phyloP scores from a whole-genome alignment of 2,888 invertebrate species.

The Dexiosoma caninum region DNA sequence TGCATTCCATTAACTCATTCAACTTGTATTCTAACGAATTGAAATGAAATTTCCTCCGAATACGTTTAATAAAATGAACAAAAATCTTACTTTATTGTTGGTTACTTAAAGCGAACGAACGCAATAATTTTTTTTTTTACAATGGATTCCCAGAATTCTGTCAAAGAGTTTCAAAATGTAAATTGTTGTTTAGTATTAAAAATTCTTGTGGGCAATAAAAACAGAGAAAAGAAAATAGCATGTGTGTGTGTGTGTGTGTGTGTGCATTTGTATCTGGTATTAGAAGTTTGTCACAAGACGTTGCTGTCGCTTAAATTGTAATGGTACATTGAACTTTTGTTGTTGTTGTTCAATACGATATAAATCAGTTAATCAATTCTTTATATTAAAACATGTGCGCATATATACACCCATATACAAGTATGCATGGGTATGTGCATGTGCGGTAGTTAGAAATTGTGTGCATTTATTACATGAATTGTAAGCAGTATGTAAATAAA shows the following conservation, averaged over 20 bases:
- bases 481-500: slow-evolving; percentile 23
- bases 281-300: slow-evolving; percentile 14
- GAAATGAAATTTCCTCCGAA: slow-evolving; percentile 18
- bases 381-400: background rate
- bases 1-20: slow-evolving; percentile 42
- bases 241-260: no score
- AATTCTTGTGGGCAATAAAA: slow-evolving; percentile 21
- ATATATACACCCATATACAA: no score
- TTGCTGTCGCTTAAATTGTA: slow-evolving; percentile 41
- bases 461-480: background rate
- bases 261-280: background rate
- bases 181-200: slow-evolving; percentile 17
- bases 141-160: slow-evolving; percentile 41
- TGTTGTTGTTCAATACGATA: slow-evolving; percentile 5
- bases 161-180: slow-evolving; percentile 35
- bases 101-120: background rate
- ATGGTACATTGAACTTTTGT: slow-evolving; percentile 33
- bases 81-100: slow-evolving; percentile 30
- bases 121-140: slow-evolving; percentile 34
- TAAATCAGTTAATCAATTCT: slow-evolving; percentile 42
- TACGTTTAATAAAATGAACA: slow-evolving; percentile 19
- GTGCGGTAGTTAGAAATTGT: background rate
- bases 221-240: slow-evolving; percentile 5
- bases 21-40: slow-evolving; percentile 17
- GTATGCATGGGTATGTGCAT: no score